Base-by-base conservation (phyloP, 2,797 vertebrate species). In the Hirundo rustica region DNA sequence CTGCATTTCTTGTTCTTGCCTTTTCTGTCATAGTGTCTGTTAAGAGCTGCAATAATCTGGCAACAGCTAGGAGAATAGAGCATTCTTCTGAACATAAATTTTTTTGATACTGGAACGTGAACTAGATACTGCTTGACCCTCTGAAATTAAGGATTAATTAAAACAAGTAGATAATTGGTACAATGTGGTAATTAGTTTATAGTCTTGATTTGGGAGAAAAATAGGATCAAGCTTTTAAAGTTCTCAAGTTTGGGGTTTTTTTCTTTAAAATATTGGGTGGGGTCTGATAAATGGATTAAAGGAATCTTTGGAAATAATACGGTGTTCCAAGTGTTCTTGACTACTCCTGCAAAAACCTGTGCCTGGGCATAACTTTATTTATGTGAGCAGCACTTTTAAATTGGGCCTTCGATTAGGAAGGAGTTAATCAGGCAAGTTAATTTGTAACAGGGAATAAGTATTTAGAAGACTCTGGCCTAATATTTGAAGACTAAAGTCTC, bases 21-120 rank as follows among this genome's bases (percentile, higher is more conserved):
- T 96, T 94, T 95, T 88, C 81, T 90, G 62, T 91, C 92, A 47
- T 72, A 81, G 88, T 48, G 62, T 25, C 58, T 89, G n/a, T 65
- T 74, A 82, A 83, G 66, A 92, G 14, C 81, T 88, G 73, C 86
- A 88, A 67, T 77, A 86, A 71, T 79, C 51, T 94, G 61, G 55
- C 70, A 72, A 87, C 53, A 71, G 71, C 42, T 68, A 92, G 84
- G 85, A 77, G 64, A 89, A 47, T 8, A 87, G 55, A 65, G 42
- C 38, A n/a, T 57, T 78, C 77, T 80, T 83, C 65, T 66, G 85
- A 77, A 78, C 71, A 32, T 38, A 55, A 73, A 13, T 36, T 62
- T 27, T 27, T 47, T 76, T 62, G 92, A 58, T 71, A 25, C 80
- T 91, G 85, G 60, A 64, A 57, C 32, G 10, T 53, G 68, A 89